Evolutionary conservation across 2,113 vertebrate species (phyloP), one percentile per base, ranked within the genome.

Genomic region (Forbesichthys agassizii): DNA sequence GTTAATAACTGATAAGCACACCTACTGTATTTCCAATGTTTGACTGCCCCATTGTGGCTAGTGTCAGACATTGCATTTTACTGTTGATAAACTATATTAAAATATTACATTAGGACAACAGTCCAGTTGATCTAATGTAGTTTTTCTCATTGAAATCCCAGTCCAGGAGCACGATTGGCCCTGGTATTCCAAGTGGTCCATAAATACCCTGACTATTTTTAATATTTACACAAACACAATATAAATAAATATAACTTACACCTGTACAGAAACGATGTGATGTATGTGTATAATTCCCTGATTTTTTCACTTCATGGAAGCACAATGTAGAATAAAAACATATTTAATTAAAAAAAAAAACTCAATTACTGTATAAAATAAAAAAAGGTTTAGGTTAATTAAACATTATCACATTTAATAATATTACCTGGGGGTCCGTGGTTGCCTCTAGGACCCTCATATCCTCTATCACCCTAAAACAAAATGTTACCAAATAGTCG

Each of bases 381-480:
- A 10, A 51, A 13, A 47, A 9, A 12, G 27, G 0, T 48, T 58
- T 68, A 27, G 27, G 27, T 27, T 27, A 27, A 27, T 27, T 27
- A 27, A 27, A 98, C 95, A 94, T 96, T 96, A 63, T 94, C 94
- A 61, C 95, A 95, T 92, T 95, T 95, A 70, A 93, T 64, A 56
- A 89, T 90, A 3, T 83, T 56, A 47, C 94, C 95, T 55, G 90
- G 77, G 0, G 33, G 74, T 74, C 95, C 96, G 56, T 76, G 86
- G 55, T 62, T 74, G 55, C 95, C 96, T 68, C 9, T 52, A 47
- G 78, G 85, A 48, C 95, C 95, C 0, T 89, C 68, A 70, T 91
- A 93, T 53, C 95, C 95, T 75, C 92, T 93, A 80, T 98, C 94
- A 56, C 95, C 95, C 96, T 96, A 79, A 75, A 92, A 90, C 67